Base-by-base conservation (phyloP, 2,797 vertebrate genomes). In the Gila robusta region DNA sequence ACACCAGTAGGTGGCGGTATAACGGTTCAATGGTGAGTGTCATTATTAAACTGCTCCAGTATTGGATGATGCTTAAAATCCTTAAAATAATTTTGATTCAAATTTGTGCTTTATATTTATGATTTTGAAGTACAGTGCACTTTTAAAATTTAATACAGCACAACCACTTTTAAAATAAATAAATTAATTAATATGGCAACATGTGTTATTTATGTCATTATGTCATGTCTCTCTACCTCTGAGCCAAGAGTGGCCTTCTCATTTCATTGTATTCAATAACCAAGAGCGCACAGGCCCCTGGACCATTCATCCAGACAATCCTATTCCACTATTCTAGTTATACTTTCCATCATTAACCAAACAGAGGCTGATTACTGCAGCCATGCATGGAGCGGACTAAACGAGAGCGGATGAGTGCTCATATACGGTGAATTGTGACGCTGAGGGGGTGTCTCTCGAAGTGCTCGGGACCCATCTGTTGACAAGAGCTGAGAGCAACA, bases 401-500 rank as follows among this genome's bases (percentile, higher is more conserved):
- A 41, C 64, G 21, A 66, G 37, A 78, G n/a, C 5, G 54, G 21
- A 64, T 32, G 52, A 85, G 26, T 8, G 21, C 64, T 59, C 26
- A 14, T 70, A 71, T 73, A 35, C 6, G 4, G 35, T 23, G 70
- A 64, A 83, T 44, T 64, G 26, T n/a, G 47, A 84, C 17, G n/a
- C 66, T 84, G 49, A 84, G 74, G 49, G 76, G 83, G 83, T 44
- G 83, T 85, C 66, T 84, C 37, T 74, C 41, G 39, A 79, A 85
- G 54, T 49, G 39, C 66, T 59, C 32, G 28, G 47, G 52, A 67
- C 73, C 86, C 81, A 87, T 87, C 86, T 87, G 86, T 56, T 83
- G 81, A 83, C 28, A 16, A 70, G 73, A 62, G 66, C 81, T 49
- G 74, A 79, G 81, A 87, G 81, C 73, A 37, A 82, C 87, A 85